Conservation (phyloP, 37 sponge, comb jelly and placozoan genomes). For the Mnemiopsis leidyi region DNA sequence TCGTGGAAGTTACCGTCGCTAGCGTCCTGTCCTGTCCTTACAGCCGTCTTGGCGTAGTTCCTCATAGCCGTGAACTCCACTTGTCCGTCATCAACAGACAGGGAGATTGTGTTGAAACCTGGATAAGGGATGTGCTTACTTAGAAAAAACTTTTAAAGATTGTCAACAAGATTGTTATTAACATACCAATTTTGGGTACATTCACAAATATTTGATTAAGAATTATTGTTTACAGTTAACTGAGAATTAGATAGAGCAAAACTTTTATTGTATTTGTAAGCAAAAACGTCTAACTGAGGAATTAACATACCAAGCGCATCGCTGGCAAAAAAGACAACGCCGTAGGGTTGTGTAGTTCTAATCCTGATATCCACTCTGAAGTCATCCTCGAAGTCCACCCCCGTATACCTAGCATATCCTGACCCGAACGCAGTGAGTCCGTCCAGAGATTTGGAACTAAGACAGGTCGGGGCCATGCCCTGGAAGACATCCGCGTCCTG, state of each 20-base stretch:
- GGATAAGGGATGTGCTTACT: not conserved
- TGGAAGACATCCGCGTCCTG: constrained; percentile 1
- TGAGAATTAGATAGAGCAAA: no score
- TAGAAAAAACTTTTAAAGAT: no score
- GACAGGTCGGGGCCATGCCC: constrained; percentile 44
- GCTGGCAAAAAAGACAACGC: constrained; percentile 15
- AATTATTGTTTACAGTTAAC: no score
- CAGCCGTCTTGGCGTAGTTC: constrained; percentile 34
- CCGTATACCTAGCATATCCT: constrained; percentile 15
- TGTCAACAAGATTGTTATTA: no score
- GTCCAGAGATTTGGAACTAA: not conserved
- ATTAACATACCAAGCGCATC: not conserved
- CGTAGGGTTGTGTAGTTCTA: constrained; percentile 39
- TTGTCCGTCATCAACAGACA: constrained; percentile 45
- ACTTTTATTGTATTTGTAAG: no score
- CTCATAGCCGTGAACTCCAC: constrained; percentile 39
- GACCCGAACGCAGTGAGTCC: not conserved
- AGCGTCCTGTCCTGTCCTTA: constrained; percentile 8
- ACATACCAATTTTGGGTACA: no score
- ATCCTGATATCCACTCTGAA: constrained; percentile 15
- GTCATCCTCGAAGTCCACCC: not conserved
- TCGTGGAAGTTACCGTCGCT: constrained; percentile 32
- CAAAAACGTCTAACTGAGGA: no score
- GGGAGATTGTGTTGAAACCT: constrained; percentile 4
- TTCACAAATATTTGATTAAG: no score